Evolutionary conservation across 1,140 invertebrate genomes (phyloP).

Genomic region (Lerema accius): DNA sequence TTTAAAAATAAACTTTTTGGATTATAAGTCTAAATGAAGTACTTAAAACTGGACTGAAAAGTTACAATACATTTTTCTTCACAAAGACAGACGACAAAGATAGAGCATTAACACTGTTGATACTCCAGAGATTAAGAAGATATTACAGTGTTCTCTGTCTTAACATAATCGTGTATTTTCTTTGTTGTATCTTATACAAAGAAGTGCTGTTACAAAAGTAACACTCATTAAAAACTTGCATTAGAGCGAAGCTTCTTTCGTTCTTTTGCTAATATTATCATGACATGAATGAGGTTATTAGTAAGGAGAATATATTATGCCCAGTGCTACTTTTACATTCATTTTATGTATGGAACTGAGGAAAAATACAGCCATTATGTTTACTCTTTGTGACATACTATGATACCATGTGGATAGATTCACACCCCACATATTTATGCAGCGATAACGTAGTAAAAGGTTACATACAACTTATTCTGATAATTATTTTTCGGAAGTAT

Average conservation of each 20-base stretch:
- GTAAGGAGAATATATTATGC: background rate
- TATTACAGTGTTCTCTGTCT: background rate
- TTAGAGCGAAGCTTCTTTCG: conserved; percentile 11
- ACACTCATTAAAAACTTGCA: conserved; percentile 26
- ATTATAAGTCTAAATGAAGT: too few relatives aligned
- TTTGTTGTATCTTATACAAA: conserved; percentile 22
- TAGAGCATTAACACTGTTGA: background rate
- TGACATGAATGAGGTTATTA: conserved; percentile 2
- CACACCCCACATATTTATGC: too few relatives aligned
- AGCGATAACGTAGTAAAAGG: too few relatives aligned
- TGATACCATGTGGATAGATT: too few relatives aligned
- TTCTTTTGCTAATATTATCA: conserved; percentile 9
- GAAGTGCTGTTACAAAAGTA: conserved; percentile 18
- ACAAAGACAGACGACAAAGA: background rate
- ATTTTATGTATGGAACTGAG: too few relatives aligned
- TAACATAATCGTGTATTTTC: conserved; percentile 10
- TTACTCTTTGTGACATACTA: too few relatives aligned
- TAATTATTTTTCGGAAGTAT: too few relatives aligned
- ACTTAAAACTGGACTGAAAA: background rate
- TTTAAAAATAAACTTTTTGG: too few relatives aligned
- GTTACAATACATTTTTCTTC: background rate
- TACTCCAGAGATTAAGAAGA: background rate
- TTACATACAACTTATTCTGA: too few relatives aligned
- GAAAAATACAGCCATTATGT: too few relatives aligned
- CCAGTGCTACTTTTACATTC: too few relatives aligned